These are phyloP conservation scores for Torymus auratus DNA, from an alignment of 2,888 invertebrate species.

Conservation along the genomic window DNA sequence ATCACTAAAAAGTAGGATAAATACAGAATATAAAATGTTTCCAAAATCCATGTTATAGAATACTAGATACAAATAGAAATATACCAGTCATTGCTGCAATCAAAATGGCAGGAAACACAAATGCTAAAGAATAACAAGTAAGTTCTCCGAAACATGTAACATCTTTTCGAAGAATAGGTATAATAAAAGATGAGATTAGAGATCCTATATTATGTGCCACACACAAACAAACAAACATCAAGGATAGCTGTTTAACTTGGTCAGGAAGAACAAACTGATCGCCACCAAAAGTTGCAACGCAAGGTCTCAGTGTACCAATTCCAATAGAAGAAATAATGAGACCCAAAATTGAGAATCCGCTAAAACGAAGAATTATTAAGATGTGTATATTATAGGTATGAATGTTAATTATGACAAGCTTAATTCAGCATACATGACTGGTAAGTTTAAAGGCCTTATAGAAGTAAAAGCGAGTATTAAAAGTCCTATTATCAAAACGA, in stretches of 20 bases:
- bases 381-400: no score
- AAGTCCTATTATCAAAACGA: no score
- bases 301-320: slow-evolving; percentile 96
- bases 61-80: no score
- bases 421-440: no score
- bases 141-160: slow-evolving; percentile 86
- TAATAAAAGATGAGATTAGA: slow-evolving; percentile 90
- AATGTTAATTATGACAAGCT: no score
- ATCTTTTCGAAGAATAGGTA: slow-evolving; percentile 90
- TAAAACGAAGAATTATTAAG: slow-evolving; percentile 69
- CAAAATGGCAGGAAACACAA: slow-evolving; percentile 91
- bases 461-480: no score
- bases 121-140: slow-evolving; percentile 90
- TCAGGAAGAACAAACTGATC: slow-evolving; percentile 92
- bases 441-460: no score
- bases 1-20: slow-evolving; percentile 81
- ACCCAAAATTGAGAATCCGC: slow-evolving; percentile 82
- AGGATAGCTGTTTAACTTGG: slow-evolving; percentile 86
- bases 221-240: slow-evolving; percentile 96
- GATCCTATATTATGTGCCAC: slow-evolving; percentile 95
- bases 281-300: slow-evolving; percentile 95
- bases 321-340: slow-evolving; percentile 90
- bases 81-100: slow-evolving; percentile 89
- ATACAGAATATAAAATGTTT: not conserved
- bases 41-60: no score